These are phyloP conservation scores for Aromia moschata DNA, from an alignment of 2,888 invertebrate genomes.

Conservation along the genomic window DNA sequence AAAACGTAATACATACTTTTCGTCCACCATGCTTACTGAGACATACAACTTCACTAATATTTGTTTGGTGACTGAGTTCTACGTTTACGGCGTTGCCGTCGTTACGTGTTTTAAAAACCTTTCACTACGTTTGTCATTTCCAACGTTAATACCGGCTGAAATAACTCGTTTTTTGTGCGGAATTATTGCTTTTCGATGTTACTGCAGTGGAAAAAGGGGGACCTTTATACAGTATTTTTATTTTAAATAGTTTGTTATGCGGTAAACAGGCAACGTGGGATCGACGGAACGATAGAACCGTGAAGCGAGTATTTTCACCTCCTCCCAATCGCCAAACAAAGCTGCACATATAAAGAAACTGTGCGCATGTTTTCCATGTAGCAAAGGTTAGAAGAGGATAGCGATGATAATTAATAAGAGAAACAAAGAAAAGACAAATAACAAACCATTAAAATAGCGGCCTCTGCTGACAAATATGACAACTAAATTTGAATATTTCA, in stretches of 20 bases:
- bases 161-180: not conserved
- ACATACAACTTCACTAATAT: conserved; percentile 51
- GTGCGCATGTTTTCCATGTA: conserved; percentile 42
- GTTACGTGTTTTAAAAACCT: conserved; percentile 34
- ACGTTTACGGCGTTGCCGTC: conserved; percentile 43
- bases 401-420: conserved; percentile 34
- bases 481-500: conserved; percentile 15
- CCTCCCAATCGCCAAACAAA: conserved; percentile 37
- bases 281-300: conserved; percentile 29
- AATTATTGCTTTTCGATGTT: not conserved
- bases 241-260: conserved; percentile 22
- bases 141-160: not conserved
- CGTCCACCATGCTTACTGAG: conserved; percentile 51
- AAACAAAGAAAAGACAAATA: conserved; percentile 40
- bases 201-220: not conserved
- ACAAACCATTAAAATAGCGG: conserved; percentile 32
- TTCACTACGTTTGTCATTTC: conserved; percentile 31
- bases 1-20: conserved; percentile 44
- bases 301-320: conserved; percentile 41
- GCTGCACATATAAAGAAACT: conserved; percentile 32
- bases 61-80: conserved; percentile 52
- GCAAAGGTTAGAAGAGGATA: conserved; percentile 29
- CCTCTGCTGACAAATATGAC: conserved; percentile 30
- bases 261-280: conserved; percentile 30
- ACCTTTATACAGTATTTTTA: not conserved